Evolutionary conservation across 1,140 invertebrate species (phyloP).

Genomic region (Coptotermes formosanus): DNA sequence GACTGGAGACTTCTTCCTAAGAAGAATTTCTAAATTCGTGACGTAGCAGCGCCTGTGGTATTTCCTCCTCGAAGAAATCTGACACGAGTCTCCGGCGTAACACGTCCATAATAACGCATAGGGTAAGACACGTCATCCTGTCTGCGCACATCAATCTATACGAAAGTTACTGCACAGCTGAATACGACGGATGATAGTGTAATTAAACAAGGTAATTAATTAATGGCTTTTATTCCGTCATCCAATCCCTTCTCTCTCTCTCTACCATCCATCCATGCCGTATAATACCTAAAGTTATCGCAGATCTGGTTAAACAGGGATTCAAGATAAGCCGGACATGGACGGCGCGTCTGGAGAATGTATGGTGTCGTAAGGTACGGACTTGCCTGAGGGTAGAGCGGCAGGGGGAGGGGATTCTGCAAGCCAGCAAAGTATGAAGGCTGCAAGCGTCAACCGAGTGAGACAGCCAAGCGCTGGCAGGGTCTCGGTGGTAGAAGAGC

Average conservation of each 20-base stretch:
- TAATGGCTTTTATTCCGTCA: conserved; percentile 18
- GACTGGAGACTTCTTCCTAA: too few species aligned
- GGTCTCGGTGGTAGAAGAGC: background rate
- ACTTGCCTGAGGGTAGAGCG: background rate
- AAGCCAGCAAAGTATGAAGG: background rate
- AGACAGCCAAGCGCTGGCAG: background rate
- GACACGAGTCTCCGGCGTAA: too few species aligned
- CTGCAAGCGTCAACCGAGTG: conserved; percentile 1
- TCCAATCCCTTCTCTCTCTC: background rate
- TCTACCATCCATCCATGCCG: background rate
- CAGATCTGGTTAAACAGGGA: conserved; percentile 11
- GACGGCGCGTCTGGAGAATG: background rate
- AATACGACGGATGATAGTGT: background rate
- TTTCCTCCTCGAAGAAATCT: too few species aligned
- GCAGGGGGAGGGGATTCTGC: background rate
- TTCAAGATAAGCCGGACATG: conserved; percentile 3
- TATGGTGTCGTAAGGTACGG: background rate
- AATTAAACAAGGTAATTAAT: conserved; percentile 20
- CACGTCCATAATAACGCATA: background rate
- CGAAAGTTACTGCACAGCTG: background rate
- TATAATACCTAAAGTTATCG: conserved; percentile 14
- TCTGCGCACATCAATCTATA: background rate
- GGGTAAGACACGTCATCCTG: background rate
- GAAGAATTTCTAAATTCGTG: too few species aligned
- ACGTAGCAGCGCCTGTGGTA: too few species aligned